Base-by-base conservation (phyloP, 92 coral and sea anemone genomes). In the Parazoanthus darwini region DNA sequence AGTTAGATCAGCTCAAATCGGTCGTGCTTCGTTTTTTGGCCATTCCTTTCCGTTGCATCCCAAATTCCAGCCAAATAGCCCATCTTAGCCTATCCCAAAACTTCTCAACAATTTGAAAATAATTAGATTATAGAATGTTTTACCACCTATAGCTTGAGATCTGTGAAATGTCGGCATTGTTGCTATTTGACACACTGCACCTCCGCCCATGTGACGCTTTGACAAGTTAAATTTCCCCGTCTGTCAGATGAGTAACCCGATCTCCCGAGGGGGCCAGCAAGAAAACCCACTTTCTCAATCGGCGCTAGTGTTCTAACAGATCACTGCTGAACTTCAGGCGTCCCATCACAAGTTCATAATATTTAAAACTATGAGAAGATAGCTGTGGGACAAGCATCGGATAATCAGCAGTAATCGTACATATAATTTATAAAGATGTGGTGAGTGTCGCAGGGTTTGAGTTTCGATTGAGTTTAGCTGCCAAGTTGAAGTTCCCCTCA, bases 221-320 rank as follows among this genome's bases (percentile, higher is more conserved):
- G 87, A 84, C 87, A 84, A 23, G 87, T 84, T 84, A 84, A 88
- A 91, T 89, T 89, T 87, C 85, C 79, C 89, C 77, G 89, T 80
- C 91, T 89, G 93, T 89, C 93, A 89, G 73, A 83, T 79, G 50
- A 42, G 97, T 89, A 94, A 94, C 86, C 73, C 88, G 92, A 91
- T 94, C 95, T 88, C 88, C 79, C 77, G 75, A 51, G 88, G 84
- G 88, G 88, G 77, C 93, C 78, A 80, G 95, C 89, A 94, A 89
- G 94, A 86, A 87, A 84, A 93, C 88, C 94, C 97, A 82, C 91
- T 92, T 91, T 89, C 94, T 91, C 93, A 81, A 88, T 85, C 95
- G 81, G 84, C 89, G 92, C 92, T 88, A 89, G 87, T 89, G 81
- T 94, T 90, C 85, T 92, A 56, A 80, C 87, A 58, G 88, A 88